These are phyloP conservation scores for Acridotheres tristis DNA, from an alignment of 2,797 vertebrate genomes.

Conservation along the genomic window DNA sequence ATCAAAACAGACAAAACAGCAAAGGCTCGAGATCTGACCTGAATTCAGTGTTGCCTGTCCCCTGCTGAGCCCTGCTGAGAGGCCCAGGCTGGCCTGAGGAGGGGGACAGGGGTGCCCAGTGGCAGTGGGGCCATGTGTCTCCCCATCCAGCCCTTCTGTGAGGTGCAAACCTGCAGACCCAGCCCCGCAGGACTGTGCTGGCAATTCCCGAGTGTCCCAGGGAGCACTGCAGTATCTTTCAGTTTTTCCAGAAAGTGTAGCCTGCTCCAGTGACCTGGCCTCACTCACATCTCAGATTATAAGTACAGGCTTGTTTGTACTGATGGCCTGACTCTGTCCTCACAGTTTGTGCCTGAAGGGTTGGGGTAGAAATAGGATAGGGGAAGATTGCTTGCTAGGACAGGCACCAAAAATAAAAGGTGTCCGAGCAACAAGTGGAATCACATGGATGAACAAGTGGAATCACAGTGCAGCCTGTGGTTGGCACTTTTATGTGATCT, in stretches of 20 bases:
- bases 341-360: not conserved
- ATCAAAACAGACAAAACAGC: not conserved
- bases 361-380: slow-evolving; percentile 35
- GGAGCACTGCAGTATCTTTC: not conserved
- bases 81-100: rapidly evolving
- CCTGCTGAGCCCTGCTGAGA: not conserved
- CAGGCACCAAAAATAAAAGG: slow-evolving; percentile 56
- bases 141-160: not conserved
- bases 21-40: not conserved
- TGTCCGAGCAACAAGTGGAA: slow-evolving; percentile 1
- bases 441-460: not conserved
- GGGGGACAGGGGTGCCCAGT: not conserved
- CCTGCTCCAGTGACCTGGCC: not conserved
- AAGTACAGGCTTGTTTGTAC: slow-evolving; percentile 5
- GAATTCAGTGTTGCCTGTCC: not conserved
- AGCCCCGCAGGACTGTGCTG: rapidly evolving
- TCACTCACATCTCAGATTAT: not conserved
- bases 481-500: not conserved
- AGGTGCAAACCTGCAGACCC: not conserved
- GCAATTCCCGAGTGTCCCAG: rapidly evolving
- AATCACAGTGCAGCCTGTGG: not conserved
- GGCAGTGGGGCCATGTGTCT: rapidly evolving
- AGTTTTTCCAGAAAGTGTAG: not conserved
- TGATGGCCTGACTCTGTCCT: not conserved
- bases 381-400: slow-evolving; percentile 26